A percentile compares a stretch with the other conserved stretches of the same genome.
Conservation (phyloP, 2,888 invertebrate species). For the Nemoura dubitans region DNA sequence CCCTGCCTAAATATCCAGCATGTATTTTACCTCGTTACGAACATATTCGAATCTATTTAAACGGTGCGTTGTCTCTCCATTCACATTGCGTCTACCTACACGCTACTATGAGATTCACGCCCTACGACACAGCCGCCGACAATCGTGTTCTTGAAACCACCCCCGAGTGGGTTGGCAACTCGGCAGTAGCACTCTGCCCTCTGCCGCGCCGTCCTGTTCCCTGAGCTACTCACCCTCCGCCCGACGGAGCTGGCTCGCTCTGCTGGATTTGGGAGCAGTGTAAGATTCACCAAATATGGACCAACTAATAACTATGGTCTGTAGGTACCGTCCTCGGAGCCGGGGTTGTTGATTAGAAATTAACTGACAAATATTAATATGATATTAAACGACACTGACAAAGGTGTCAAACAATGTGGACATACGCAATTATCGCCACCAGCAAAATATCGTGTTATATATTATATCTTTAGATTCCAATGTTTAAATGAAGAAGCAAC, state of each 20-base stretch:
- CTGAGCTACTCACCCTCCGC: background rate
- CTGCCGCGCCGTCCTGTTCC: background rate
- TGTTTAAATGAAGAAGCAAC: too few species aligned
- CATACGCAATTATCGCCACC: too few species aligned
- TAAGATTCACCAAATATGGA: background rate
- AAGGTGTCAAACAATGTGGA: too few species aligned
- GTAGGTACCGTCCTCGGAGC: too few species aligned
- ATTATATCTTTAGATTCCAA: too few species aligned
- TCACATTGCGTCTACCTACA: background rate
- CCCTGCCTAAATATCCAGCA: background rate
- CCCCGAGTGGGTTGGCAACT: too few species aligned
- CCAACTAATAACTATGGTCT: too few species aligned
- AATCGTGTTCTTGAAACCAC: background rate
- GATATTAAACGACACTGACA: too few species aligned
- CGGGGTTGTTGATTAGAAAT: too few species aligned
- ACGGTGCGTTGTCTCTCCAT: background rate
- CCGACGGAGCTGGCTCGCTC: background rate
- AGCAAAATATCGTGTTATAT: too few species aligned
- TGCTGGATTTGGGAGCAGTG: background rate
- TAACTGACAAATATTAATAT: too few species aligned
- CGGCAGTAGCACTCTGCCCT: too few species aligned
- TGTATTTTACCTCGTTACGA: background rate
- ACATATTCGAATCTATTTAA: background rate
- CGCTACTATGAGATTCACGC: background rate
- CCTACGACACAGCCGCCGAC: background rate